phyloP scores from a whole-genome alignment of 1,140 invertebrate genomes.

The Drosophila insularis region DNA sequence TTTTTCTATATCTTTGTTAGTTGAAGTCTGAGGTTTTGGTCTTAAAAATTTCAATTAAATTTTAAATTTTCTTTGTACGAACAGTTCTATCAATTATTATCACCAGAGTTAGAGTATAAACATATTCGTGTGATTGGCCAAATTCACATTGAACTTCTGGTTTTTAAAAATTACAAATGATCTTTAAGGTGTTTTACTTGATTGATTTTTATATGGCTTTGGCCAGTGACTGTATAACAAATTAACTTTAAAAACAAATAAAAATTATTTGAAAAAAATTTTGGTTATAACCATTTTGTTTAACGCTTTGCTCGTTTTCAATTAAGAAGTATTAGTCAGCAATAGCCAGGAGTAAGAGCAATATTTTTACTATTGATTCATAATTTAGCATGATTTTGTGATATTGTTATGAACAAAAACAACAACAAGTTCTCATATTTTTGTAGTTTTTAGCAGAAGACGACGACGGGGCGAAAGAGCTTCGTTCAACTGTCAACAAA shows the following conservation, averaged over 20 bases:
- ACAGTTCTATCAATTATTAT: not conserved
- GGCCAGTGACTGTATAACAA: not conserved
- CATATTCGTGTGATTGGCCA: not conserved
- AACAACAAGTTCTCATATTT: slow-evolving; percentile 32
- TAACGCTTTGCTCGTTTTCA: not conserved
- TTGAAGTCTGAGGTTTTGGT: no score
- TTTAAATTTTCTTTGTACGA: no score
- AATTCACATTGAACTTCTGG: not conserved
- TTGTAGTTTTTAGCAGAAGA: slow-evolving; percentile 31
- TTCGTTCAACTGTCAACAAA: slow-evolving; percentile 44
- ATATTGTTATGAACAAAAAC: slow-evolving; percentile 30
- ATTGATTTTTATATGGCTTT: slow-evolving; percentile 8
- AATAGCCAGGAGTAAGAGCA: not conserved
- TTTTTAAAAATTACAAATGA: slow-evolving; percentile 10
- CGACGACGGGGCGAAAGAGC: slow-evolving; percentile 19
- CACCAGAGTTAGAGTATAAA: not conserved
- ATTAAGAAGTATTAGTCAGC: slow-evolving; percentile 40
- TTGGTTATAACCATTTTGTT: not conserved
- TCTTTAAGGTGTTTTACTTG: not conserved
- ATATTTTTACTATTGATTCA: slow-evolving; percentile 43
- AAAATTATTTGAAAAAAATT: slow-evolving; percentile 18
- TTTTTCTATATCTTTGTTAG: no score
- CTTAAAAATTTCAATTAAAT: no score
- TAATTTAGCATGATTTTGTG: slow-evolving; percentile 67
- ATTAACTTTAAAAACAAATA: slow-evolving; percentile 15